These are phyloP conservation scores for Stomatorhinus ivindoensis DNA, from an alignment of 2,113 vertebrate genomes.

Conservation along the genomic window DNA sequence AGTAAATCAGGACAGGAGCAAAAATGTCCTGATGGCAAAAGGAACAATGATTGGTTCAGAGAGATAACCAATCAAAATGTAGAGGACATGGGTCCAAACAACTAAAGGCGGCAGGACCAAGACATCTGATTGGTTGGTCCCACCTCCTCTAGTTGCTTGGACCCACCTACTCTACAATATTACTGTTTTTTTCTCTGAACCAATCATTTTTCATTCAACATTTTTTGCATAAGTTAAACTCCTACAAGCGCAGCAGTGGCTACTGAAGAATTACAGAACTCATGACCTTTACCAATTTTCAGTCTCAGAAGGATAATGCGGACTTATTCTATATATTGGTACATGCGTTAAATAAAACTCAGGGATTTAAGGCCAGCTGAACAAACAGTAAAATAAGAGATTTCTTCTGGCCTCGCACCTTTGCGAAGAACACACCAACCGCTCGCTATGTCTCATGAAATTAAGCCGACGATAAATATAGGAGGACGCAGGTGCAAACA, in stretches of 20 bases:
- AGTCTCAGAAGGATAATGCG: neutral
- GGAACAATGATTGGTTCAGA: neutral
- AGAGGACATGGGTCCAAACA: too few species aligned
- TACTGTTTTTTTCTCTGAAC: too few species aligned
- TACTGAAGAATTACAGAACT: neutral
- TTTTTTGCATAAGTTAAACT: too few species aligned
- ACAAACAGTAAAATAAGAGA: neutral
- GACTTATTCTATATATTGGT: neutral
- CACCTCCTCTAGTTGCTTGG: too few species aligned
- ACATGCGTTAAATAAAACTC: neutral
- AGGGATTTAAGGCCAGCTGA: neutral
- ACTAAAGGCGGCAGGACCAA: too few species aligned
- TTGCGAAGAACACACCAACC: neutral
- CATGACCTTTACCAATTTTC: neutral
- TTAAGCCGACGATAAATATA: neutral
- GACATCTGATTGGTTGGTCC: too few species aligned
- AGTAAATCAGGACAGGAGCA: neutral
- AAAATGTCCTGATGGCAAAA: neutral
- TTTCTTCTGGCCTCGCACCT: neutral
- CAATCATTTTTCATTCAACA: too few species aligned
- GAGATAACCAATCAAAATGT: too few species aligned
- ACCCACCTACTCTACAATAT: too few species aligned
- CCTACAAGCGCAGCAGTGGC: too few species aligned
- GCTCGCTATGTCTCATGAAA: slow-evolving; percentile 13
- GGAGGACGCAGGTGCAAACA: slow-evolving; percentile 11